Conservation (phyloP, 2,888 invertebrate genomes). For the Ectemnius cavifrons region DNA sequence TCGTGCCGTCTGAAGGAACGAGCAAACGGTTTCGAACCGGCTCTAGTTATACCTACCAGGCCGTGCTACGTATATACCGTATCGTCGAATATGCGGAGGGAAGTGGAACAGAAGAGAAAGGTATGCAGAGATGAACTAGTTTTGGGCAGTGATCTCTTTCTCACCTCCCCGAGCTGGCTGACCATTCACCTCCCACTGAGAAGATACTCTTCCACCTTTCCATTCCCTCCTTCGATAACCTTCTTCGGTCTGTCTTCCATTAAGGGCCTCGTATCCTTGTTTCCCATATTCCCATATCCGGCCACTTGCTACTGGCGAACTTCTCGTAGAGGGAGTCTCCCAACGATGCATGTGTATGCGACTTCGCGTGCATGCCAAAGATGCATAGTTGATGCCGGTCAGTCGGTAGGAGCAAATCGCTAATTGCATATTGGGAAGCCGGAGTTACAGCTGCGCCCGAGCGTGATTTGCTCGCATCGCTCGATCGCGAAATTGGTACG, state of each 20-base stretch:
- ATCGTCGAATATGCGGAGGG: conserved; percentile 61
- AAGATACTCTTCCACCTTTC: neutral
- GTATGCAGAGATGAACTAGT: conserved; percentile 77
- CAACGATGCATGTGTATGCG: conserved; percentile 25
- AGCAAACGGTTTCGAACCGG: conserved; percentile 68
- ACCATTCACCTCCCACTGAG: neutral
- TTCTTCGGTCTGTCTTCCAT: neutral
- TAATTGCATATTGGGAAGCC: conserved; percentile 36
- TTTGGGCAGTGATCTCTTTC: conserved; percentile 63
- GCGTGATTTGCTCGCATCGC: conserved; percentile 19
- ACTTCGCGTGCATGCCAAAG: conserved; percentile 9
- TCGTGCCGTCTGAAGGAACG: conserved; percentile 66
- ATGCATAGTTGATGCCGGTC: neutral
- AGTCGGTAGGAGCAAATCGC: neutral
- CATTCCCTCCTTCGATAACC: neutral
- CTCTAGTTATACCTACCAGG: conserved; percentile 73
- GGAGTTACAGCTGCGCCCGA: conserved; percentile 6
- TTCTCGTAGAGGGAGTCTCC: conserved; percentile 1
- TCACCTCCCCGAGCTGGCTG: conserved; percentile 17
- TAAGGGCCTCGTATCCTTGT: neutral
- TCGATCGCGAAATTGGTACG: conserved; percentile 56
- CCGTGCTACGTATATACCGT: conserved; percentile 61
- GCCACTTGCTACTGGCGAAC: neutral
- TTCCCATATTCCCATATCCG: conserved; percentile 3
- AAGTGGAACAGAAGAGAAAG: conserved; percentile 79